These are phyloP conservation scores for Perca schrenkii DNA, from an alignment of 2,113 vertebrate genomes.

Conservation along the genomic window DNA sequence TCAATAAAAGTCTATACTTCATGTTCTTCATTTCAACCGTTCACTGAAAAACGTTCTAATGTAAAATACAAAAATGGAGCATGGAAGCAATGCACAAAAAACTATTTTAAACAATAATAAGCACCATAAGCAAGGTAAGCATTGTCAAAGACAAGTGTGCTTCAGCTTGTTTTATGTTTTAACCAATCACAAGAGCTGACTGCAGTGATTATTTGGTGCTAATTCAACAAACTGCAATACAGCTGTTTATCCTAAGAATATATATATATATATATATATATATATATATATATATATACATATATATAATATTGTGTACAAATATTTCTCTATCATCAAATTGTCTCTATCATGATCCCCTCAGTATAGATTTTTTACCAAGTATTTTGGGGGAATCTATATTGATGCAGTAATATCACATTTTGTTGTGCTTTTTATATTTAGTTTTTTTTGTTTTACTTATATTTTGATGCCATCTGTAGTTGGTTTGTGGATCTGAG, in stretches of 20 bases:
- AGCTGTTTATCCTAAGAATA: background rate
- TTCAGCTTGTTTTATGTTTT: too few relatives aligned
- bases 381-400: background rate
- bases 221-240: background rate
- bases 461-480: slow-evolving; percentile 32
- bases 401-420: background rate
- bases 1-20: background rate
- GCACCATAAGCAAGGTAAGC: too few relatives aligned
- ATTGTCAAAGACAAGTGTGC: too few relatives aligned
- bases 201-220: background rate
- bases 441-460: background rate
- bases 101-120: too few relatives aligned
- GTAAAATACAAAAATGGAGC: background rate
- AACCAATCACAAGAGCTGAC: background rate
- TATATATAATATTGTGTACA: background rate
- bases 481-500: background rate
- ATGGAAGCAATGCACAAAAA: background rate
- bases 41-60: background rate
- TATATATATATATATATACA: too few relatives aligned
- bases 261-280: too few relatives aligned
- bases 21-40: background rate
- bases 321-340: background rate
- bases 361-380: background rate
- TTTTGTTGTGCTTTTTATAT: background rate
- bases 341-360: background rate